These are phyloP conservation scores for Eufriesea mexicana DNA, from an alignment of 1,140 invertebrate genomes.

Conservation along the genomic window DNA sequence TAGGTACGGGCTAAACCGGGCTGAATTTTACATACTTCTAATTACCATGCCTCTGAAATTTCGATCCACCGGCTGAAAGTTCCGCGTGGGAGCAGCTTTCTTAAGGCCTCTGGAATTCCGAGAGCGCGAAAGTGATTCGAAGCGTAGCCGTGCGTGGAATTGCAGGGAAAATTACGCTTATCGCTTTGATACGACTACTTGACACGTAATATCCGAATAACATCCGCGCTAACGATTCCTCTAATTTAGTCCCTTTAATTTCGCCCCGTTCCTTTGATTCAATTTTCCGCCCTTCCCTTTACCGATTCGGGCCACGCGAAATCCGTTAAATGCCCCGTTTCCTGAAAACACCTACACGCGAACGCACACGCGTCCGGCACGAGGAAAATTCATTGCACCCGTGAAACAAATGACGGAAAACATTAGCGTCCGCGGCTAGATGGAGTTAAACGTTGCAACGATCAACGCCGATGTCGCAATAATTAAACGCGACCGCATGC, in stretches of 20 bases:
- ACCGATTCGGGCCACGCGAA: too few relatives aligned
- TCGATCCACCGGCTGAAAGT: neutral
- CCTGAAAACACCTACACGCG: too few relatives aligned
- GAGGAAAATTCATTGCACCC: neutral
- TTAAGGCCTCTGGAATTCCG: neutral
- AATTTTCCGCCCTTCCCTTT: neutral
- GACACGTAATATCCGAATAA: too few relatives aligned
- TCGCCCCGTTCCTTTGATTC: neutral
- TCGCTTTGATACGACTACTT: neutral
- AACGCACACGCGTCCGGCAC: too few relatives aligned
- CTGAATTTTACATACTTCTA: conserved; percentile 24
- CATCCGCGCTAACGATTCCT: too few relatives aligned
- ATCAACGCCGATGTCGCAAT: conserved; percentile 16
- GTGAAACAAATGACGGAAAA: neutral
- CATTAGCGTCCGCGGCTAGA: conserved; percentile 6
- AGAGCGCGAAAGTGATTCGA: neutral
- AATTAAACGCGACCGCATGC: conserved; percentile 25
- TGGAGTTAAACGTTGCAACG: neutral
- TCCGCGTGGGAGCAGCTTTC: neutral
- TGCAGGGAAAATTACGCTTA: neutral
- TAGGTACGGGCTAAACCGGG: too few relatives aligned
- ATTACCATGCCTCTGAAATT: conserved; percentile 17
- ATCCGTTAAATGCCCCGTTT: too few relatives aligned
- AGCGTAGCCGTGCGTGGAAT: neutral
- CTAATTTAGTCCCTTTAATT: neutral